phyloP scores from a whole-genome alignment of 2,888 invertebrate genomes.

The Scaptomyza parva region DNA sequence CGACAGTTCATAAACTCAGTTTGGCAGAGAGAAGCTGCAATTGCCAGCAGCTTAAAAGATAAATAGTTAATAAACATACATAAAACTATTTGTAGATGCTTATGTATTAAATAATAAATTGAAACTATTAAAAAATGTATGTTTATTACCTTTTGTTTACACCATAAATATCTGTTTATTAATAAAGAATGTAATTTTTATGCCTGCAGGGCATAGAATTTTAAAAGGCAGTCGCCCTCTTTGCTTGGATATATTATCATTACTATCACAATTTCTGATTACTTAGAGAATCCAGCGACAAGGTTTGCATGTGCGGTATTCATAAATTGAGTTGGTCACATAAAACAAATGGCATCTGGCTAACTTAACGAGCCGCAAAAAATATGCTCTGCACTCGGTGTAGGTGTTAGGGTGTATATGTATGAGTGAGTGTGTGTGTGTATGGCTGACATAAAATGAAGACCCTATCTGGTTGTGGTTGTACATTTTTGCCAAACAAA shows the following conservation, averaged over 20 bases:
- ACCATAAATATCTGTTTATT: neutral
- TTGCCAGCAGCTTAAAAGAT: neutral
- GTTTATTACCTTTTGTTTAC: neutral
- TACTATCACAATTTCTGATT: constrained; percentile 14
- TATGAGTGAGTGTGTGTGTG: constrained; percentile 8
- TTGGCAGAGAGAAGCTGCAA: neutral
- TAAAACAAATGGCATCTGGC: constrained; percentile 72
- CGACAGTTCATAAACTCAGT: neutral
- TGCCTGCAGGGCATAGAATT: neutral
- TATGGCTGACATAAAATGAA: constrained; percentile 55
- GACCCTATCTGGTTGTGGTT: constrained; percentile 39
- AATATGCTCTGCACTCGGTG: constrained; percentile 20
- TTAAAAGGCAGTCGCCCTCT: too few relatives aligned
- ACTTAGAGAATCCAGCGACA: constrained; percentile 19
- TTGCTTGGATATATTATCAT: neutral
- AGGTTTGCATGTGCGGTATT: constrained; percentile 24
- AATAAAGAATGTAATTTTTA: neutral
- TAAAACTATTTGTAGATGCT: neutral
- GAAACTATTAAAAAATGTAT: neutral
- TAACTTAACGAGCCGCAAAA: constrained; percentile 68
- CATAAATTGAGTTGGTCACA: constrained; percentile 73
- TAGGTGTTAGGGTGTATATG: neutral
- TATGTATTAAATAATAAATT: neutral
- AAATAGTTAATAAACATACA: neutral
- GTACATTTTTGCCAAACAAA: constrained; percentile 58